These are phyloP conservation scores for Nemurella pictetii DNA, from an alignment of 2,888 invertebrate species.

Conservation along the genomic window DNA sequence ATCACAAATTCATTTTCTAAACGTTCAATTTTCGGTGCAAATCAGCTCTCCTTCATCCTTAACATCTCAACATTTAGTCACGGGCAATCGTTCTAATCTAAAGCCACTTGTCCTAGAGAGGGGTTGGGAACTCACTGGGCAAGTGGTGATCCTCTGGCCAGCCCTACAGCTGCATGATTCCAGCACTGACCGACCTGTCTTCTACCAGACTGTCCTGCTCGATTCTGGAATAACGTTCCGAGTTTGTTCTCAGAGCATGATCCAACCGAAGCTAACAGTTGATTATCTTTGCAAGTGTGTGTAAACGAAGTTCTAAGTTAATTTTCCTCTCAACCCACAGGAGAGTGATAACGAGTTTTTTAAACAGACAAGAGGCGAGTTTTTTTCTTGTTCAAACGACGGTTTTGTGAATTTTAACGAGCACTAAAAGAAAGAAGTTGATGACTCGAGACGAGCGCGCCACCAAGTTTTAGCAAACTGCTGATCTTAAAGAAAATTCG, in stretches of 20 bases:
- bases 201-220: too few species aligned
- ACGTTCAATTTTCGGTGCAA: too few species aligned
- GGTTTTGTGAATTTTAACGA: neutral
- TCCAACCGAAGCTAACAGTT: neutral
- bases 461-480: neutral
- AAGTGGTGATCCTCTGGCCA: too few species aligned
- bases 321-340: constrained; percentile 29
- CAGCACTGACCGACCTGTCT: too few species aligned
- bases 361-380: neutral
- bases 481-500: neutral
- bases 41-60: too few species aligned
- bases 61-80: too few species aligned
- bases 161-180: too few species aligned
- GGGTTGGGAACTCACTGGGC: too few species aligned
- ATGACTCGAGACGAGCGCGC: neutral
- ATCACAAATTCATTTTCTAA: too few species aligned
- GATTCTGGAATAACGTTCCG: neutral
- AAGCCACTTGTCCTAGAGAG: too few species aligned
- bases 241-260: neutral
- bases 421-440: neutral
- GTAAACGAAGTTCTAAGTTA: constrained; percentile 40
- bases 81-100: too few species aligned
- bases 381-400: neutral
- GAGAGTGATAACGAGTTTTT: constrained; percentile 23
- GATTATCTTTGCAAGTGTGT: constrained; percentile 32